These are phyloP conservation scores for Dynastes maya DNA, from an alignment of 2,888 invertebrate genomes.

Conservation along the genomic window DNA sequence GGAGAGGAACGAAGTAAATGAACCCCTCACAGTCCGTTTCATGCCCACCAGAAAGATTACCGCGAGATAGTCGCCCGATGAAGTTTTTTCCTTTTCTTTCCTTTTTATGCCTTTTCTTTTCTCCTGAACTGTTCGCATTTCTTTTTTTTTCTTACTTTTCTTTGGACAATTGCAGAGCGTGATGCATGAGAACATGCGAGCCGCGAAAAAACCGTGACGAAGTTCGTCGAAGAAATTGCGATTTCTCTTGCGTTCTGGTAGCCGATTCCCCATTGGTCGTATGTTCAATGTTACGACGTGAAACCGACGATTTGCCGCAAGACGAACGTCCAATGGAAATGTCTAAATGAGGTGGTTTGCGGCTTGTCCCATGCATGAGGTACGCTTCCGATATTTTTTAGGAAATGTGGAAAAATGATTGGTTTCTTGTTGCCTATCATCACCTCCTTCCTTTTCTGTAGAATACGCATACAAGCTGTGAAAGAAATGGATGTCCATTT, in stretches of 20 bases:
- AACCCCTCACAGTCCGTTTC: constrained; percentile 46
- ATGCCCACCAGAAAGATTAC: constrained; percentile 31
- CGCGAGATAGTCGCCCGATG: constrained; percentile 36
- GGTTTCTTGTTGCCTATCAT: background rate
- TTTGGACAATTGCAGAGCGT: background rate
- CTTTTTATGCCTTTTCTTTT: constrained; percentile 11
- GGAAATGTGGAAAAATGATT: background rate
- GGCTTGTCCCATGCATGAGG: background rate
- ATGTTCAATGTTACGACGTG: constrained; percentile 18
- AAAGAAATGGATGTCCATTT: too few relatives aligned
- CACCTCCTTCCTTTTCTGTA: too few relatives aligned
- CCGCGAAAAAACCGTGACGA: constrained; percentile 11
- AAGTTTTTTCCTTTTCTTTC: constrained; percentile 7
- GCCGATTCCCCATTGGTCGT: constrained; percentile 39
- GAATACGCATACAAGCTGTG: too few relatives aligned
- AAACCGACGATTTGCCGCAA: background rate
- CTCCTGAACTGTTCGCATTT: background rate
- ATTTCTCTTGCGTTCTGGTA: constrained; percentile 9
- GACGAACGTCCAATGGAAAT: constrained; percentile 29
- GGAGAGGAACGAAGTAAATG: constrained; percentile 46
- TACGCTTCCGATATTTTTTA: background rate
- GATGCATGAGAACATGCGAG: background rate
- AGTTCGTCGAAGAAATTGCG: constrained; percentile 25
- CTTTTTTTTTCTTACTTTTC: background rate
- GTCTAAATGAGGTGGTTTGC: background rate